Evolutionary conservation across 2,888 invertebrate species (phyloP), one percentile per base, ranked within the genome.

Genomic region (Cryptus viduatorius): DNA sequence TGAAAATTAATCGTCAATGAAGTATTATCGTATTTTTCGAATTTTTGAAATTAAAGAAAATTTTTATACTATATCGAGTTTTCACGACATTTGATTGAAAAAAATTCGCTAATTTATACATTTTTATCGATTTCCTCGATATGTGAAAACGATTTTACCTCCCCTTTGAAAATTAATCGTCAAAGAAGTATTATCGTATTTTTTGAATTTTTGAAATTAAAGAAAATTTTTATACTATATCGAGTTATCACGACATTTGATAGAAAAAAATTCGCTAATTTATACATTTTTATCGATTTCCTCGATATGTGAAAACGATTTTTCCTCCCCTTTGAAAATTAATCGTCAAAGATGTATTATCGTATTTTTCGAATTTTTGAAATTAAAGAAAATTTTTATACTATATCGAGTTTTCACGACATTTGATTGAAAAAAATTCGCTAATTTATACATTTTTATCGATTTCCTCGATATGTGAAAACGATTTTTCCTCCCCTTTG

Each of bases 351-450:
- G 7, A 53, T 1, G 19, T 19, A 16, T 19, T 16, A 1, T 53
- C 7, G 53, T 16, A 8, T 53, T 12, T 0, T 50, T 50, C n/a
- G 8, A 19, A 53, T 7, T 12, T n/a, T n/a, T n/a, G 50, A 53
- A 53, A 53, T 16, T 1, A 19, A 53, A 53, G 3, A 53, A 53
- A 16, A 16, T 19, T 19, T 37, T 19, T 16, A 19, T 16, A 53
- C 53, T 37, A 37, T 37, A 37, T 24, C 24, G 24, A 3, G 2
- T 24, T 24, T 3, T 24, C 2, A 24, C 24, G 71, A 64, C 46
- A 72, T 81, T 77, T 61, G 46, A 79, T 75, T 69, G 78, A 76
- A 84, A 86, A 73, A 77, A 37, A 4, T 0, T 7, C 37, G 37
- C 7, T 7, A 37, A 37, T 7, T 37, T 37, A 59, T 31, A 31